Evolutionary conservation across 2,888 invertebrate species (phyloP).

Genomic region (Conistra vaccinii): DNA sequence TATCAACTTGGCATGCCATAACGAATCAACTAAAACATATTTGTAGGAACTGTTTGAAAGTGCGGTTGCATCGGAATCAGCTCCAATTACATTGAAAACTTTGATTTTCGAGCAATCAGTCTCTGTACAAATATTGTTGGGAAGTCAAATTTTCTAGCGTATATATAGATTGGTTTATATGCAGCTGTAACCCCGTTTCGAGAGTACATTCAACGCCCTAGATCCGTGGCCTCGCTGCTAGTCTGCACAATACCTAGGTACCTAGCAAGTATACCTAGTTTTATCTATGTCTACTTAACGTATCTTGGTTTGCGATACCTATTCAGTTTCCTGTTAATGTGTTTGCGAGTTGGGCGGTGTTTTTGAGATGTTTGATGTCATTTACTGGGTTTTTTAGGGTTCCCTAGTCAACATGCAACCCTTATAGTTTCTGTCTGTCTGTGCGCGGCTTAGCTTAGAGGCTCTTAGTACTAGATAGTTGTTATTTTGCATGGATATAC

Average conservation of each 20-base stretch:
- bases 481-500: too few species aligned
- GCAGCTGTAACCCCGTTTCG: slow-evolving; percentile 75
- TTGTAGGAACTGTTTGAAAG: slow-evolving; percentile 20
- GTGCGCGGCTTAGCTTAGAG: too few species aligned
- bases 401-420: too few species aligned
- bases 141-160: slow-evolving; percentile 45
- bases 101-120: slow-evolving; percentile 25
- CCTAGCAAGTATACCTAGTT: slow-evolving; percentile 50
- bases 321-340: slow-evolving; percentile 42
- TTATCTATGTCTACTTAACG: slow-evolving; percentile 19
- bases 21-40: slow-evolving; percentile 33
- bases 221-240: slow-evolving; percentile 76
- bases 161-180: slow-evolving; percentile 64
- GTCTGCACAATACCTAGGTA: slow-evolving; percentile 73
- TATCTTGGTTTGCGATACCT: slow-evolving; percentile 34
- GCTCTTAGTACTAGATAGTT: too few species aligned
- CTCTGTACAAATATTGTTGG: slow-evolving; percentile 26
- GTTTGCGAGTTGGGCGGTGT: slow-evolving; percentile 19
- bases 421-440: too few species aligned
- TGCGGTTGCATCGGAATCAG: slow-evolving; percentile 33
- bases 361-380: slow-evolving; percentile 10
- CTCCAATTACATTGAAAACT: slow-evolving; percentile 41
- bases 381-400: background rate
- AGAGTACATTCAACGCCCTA: slow-evolving; percentile 79
- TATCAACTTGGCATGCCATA: slow-evolving; percentile 7